Evolutionary conservation across 2,797 vertebrate species (phyloP).

Genomic region (Mormyrops boulengeri): DNA sequence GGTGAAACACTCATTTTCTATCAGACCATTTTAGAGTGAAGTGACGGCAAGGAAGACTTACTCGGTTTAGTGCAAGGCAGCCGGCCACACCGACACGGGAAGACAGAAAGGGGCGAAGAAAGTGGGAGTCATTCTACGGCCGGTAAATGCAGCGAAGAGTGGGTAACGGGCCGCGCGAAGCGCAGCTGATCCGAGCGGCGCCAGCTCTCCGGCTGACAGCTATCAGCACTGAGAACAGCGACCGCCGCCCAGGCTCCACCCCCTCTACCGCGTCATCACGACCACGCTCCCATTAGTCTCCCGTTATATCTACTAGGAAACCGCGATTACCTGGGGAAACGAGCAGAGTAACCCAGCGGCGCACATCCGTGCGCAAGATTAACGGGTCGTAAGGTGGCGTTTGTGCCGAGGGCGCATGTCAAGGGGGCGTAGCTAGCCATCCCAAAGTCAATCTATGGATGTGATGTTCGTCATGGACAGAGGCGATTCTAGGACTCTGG

Average conservation of each 20-base stretch:
- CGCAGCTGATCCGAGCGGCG: neutral
- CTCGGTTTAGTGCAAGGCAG: neutral
- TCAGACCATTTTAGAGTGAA: neutral
- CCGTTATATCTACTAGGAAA: neutral
- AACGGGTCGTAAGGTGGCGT: neutral
- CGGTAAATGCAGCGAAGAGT: neutral
- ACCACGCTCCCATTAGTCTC: neutral
- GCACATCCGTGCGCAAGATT: neutral
- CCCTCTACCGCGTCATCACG: slow-evolving; percentile 25
- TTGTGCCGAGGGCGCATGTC: too few species aligned
- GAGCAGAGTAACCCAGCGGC: neutral
- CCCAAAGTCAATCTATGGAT: neutral
- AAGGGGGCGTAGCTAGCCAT: neutral
- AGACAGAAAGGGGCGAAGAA: neutral
- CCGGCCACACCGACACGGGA: neutral
- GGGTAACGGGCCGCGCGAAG: neutral
- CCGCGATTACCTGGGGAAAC: neutral
- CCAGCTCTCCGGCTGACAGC: slow-evolving; percentile 15
- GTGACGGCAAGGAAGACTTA: neutral
- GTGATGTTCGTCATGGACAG: neutral
- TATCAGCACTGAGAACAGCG: slow-evolving; percentile 66
- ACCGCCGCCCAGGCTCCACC: slow-evolving; percentile 56
- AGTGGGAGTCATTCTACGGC: slow-evolving; percentile 9
- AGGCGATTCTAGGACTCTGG: neutral
- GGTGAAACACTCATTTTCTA: neutral